Conservation (phyloP, 2,113 vertebrate genomes). For the Nerophis ophidion region DNA sequence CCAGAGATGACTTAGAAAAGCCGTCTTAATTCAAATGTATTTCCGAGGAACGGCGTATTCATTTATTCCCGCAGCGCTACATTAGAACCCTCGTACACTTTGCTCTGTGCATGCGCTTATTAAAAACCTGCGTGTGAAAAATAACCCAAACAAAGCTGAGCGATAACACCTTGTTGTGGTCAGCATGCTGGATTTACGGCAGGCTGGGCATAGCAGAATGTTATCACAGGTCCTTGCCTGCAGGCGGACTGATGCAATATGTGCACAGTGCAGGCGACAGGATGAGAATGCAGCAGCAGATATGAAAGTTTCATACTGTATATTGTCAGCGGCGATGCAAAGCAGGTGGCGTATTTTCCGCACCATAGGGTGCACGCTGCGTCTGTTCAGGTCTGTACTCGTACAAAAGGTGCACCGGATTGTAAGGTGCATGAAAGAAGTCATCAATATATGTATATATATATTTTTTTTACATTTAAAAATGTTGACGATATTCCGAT, state of each 20-base stretch:
- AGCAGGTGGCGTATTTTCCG: too few species aligned
- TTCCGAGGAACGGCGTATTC: constrained; percentile 35
- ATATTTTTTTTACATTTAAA: too few species aligned
- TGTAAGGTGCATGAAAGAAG: too few species aligned
- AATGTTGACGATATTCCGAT: too few species aligned
- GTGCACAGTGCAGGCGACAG: constrained; percentile 5
- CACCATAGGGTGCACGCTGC: too few species aligned
- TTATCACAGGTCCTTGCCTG: constrained; percentile 13
- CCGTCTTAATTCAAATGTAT: constrained; percentile 47
- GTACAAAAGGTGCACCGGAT: too few species aligned
- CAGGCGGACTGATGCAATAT: constrained; percentile 26
- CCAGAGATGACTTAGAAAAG: constrained; percentile 45
- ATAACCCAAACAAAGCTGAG: constrained; percentile 23
- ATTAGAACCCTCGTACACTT: constrained; percentile 36
- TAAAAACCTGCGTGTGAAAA: constrained; percentile 34
- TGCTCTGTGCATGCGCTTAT: constrained; percentile 16
- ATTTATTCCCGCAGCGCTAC: constrained; percentile 47
- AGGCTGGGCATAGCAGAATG: constrained; percentile 29
- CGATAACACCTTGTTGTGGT: constrained; percentile 43
- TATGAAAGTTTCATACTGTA: background rate
- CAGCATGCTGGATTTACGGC: constrained; percentile 43
- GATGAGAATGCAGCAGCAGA: constrained; percentile 18
- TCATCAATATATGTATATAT: too few species aligned
- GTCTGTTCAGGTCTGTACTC: too few species aligned
- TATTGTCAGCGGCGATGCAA: constrained; percentile 1